Base-by-base conservation (phyloP, 35 echinoderm and acorn worm genomes). In the Heliocidaris tuberculata region DNA sequence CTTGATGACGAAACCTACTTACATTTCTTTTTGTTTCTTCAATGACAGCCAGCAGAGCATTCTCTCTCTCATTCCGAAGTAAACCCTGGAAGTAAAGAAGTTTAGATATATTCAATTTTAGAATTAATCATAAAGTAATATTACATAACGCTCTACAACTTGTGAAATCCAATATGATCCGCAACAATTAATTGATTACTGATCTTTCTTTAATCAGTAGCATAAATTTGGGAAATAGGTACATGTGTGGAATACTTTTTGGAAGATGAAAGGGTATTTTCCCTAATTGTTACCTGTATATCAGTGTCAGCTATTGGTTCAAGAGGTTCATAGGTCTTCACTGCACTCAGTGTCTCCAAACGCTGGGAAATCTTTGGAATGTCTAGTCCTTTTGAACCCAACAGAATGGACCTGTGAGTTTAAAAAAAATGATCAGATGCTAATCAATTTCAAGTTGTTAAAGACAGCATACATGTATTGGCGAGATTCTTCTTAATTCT, bases 11-110 rank as follows among this genome's bases (percentile, higher is more conserved):
- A 56, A 86, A 59, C 13, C 13, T 50, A 97, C 97, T 98, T 95
- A 98, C 97, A 97, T 98, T 98, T 54, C 95, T 96, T 60, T 97
- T 99, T 48, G 95, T 99, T 95, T 99, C 98, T 88, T 99, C 97
- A 93, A 99, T 99, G 56, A 97, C 97, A 11, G 97, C 96, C 35
- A 99, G 95, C 31, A 99, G 89, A 59, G 97, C 95, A 95, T 99
- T 99, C 95, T 99, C 98, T 94, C 96, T 96, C 85, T 99, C 98
- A 96, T 99, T 99, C 86, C 97, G 96, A 48, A 99, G 85, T 85
- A 99, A 97, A 15, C 98, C 96, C 97, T 99, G 94, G 16, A 92
- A 71, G 86, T 48, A 56, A 7, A 89, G 87, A 89, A 78, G 27
- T n/a, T 3, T 7, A 78, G 27, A 78, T 7, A 15, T 56, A 21